Evolutionary conservation across 1,140 invertebrate species (phyloP).

Genomic region (Amyelois transitella): DNA sequence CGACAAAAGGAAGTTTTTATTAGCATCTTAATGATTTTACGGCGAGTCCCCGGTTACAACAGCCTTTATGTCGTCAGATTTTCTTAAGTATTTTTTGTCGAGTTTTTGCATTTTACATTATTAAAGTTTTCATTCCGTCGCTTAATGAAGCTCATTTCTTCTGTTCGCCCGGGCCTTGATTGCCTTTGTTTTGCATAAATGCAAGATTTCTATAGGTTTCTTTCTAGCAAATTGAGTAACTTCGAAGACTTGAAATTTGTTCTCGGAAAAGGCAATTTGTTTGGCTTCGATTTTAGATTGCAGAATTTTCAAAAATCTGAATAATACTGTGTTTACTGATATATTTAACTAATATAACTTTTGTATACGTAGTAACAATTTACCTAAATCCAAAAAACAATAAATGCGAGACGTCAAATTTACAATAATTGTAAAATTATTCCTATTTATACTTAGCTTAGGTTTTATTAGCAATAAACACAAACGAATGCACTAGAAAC

Average conservation of each 20-base stretch:
- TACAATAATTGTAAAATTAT: too few species aligned
- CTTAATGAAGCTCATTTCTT: slow-evolving; percentile 75
- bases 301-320: not conserved
- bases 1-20: slow-evolving; percentile 75
- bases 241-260: slow-evolving; percentile 63
- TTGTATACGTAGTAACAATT: too few species aligned
- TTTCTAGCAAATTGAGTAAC: slow-evolving; percentile 59
- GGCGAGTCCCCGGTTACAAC: slow-evolving; percentile 71
- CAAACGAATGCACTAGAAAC: too few species aligned
- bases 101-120: slow-evolving; percentile 74
- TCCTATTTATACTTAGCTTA: too few species aligned
- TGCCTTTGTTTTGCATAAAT: slow-evolving; percentile 74
- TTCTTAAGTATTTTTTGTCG: slow-evolving; percentile 72
- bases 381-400: too few species aligned
- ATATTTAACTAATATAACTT: too few species aligned
- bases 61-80: slow-evolving; percentile 75
- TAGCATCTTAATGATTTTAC: slow-evolving; percentile 77
- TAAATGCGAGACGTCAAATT: too few species aligned
- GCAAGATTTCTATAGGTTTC: slow-evolving; percentile 71
- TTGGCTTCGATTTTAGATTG: slow-evolving; percentile 24
- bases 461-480: too few species aligned
- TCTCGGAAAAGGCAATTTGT: slow-evolving; percentile 51
- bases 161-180: slow-evolving; percentile 71
- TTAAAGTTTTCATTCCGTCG: slow-evolving; percentile 74
- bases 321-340: too few species aligned